A percentile compares a stretch with the other conserved stretches of the same genome.
Conservation (phyloP, 1,140 invertebrate species). For the Drosophila kohkoa region DNA sequence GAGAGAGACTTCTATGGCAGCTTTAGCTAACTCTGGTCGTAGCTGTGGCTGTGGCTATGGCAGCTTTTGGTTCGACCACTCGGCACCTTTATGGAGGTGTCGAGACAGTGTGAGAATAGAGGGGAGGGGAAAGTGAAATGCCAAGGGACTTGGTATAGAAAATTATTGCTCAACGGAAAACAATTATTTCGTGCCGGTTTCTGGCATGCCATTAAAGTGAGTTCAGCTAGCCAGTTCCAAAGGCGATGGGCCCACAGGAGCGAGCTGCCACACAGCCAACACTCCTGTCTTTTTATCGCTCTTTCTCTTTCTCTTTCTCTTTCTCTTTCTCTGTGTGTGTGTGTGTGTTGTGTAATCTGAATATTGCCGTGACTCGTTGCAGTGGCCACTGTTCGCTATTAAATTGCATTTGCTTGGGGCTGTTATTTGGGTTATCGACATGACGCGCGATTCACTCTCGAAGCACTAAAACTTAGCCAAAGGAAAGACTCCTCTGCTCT, state of each 20-base stretch:
- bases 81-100: constrained; percentile 37
- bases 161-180: constrained; percentile 81
- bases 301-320: neutral
- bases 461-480: constrained; percentile 3
- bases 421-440: constrained; percentile 74
- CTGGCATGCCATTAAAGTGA: constrained; percentile 60
- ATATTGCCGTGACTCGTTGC: constrained; percentile 74
- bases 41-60: neutral
- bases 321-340: neutral
- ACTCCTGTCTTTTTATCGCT: no score
- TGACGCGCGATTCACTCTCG: constrained; percentile 11
- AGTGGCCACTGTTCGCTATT: constrained; percentile 44
- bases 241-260: constrained; percentile 2
- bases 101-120: neutral
- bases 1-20: no score
- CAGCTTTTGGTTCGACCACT: constrained; percentile 21
- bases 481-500: neutral
- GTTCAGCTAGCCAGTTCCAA: constrained; percentile 12
- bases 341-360: constrained; percentile 67
- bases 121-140: constrained; percentile 24
- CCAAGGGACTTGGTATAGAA: constrained; percentile 65
- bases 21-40: neutral
- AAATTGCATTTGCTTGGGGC: constrained; percentile 64
- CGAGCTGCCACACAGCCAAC: neutral
- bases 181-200: constrained; percentile 74